Percentiles rank a stretch among this genome's conserved stretches.
Conservation (phyloP, 2,113 vertebrate species). For the Tychaedon coryphoeus region DNA sequence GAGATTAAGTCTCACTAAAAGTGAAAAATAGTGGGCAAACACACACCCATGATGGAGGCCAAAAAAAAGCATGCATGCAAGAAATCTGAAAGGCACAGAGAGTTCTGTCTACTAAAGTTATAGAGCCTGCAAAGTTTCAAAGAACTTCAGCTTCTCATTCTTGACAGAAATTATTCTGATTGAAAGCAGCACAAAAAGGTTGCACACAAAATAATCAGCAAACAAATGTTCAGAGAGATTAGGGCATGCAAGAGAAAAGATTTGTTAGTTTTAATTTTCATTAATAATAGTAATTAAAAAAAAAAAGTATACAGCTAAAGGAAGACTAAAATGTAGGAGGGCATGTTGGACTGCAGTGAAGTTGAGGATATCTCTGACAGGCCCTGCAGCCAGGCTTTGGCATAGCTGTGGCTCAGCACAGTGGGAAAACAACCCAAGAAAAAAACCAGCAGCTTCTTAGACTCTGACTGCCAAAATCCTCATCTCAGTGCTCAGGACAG, state of each 20-base stretch:
- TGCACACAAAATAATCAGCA: not conserved
- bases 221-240: not conserved
- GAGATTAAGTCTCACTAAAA: not conserved
- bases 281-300: too few species aligned
- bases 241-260: not conserved
- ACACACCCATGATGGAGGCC: not conserved
- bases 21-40: not conserved
- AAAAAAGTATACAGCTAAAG: not conserved
- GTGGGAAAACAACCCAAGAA: rapidly evolving
- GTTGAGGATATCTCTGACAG: not conserved
- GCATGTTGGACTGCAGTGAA: not conserved
- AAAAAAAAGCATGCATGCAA: not conserved
- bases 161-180: not conserved
- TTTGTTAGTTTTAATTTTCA: not conserved
- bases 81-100: not conserved
- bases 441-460: not conserved
- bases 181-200: not conserved
- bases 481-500: not conserved
- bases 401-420: not conserved
- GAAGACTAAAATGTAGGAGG: not conserved
- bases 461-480: not conserved
- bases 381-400: not conserved
- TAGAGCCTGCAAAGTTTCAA: not conserved
- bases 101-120: not conserved
- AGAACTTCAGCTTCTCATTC: not conserved